phyloP scores from a whole-genome alignment of 2,113 vertebrate genomes.

The Erinaceus europaeus region DNA sequence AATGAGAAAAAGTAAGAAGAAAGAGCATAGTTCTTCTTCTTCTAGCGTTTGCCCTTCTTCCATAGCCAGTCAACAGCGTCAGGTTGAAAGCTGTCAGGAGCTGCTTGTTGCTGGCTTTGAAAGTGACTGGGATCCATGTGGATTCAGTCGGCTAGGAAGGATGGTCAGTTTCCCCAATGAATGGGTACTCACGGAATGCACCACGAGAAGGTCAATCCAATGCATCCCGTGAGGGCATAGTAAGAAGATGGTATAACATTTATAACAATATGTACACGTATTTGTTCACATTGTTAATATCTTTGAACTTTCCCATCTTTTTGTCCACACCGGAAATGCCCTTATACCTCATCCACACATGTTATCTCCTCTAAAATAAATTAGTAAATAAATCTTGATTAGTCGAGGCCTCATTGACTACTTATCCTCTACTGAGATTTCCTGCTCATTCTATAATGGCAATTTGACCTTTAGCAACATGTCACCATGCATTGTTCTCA shows the following conservation, averaged over 20 bases:
- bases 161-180: too few species aligned
- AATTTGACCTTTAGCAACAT: not conserved
- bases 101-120: too few species aligned
- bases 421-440: not conserved
- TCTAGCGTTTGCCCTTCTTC: too few species aligned
- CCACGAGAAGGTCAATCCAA: too few species aligned
- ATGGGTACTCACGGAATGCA: too few species aligned
- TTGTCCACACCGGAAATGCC: not conserved
- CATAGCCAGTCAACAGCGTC: too few species aligned
- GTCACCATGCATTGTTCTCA: not conserved
- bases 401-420: not conserved
- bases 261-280: not conserved
- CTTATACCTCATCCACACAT: fast-evolving
- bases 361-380: not conserved
- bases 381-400: not conserved
- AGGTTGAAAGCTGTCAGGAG: too few species aligned
- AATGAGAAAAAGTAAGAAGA: not conserved
- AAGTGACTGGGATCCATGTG: too few species aligned
- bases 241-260: not conserved
- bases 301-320: not conserved
- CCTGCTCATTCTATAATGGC: not conserved
- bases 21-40: too few species aligned
- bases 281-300: not conserved
- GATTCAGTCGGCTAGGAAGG: too few species aligned
- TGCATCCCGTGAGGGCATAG: too few species aligned